These are phyloP conservation scores for Phaedon cochleariae DNA, from an alignment of 2,888 invertebrate genomes.

Conservation along the genomic window DNA sequence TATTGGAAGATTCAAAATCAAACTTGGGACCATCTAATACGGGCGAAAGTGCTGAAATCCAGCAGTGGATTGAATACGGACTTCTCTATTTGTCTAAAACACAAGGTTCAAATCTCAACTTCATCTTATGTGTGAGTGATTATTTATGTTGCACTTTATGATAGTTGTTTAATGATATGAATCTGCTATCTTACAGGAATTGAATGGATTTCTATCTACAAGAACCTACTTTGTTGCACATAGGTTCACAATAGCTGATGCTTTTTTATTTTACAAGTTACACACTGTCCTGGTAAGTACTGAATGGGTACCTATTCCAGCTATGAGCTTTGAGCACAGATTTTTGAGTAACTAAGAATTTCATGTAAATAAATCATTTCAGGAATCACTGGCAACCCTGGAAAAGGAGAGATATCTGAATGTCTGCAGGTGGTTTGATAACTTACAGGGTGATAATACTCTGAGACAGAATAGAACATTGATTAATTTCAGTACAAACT, in stretches of 20 bases:
- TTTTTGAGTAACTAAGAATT: not conserved
- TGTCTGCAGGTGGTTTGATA: constrained; percentile 80
- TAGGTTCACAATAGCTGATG: constrained; percentile 71
- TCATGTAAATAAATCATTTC: constrained; percentile 52
- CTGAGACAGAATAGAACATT: constrained; percentile 66
- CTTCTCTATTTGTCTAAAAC: constrained; percentile 50
- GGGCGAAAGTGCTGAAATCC: constrained; percentile 53
- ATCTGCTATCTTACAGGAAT: constrained; percentile 66
- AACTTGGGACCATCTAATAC: constrained; percentile 39
- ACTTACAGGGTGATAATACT: constrained; percentile 74
- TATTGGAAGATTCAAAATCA: constrained; percentile 50
- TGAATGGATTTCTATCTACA: constrained; percentile 65
- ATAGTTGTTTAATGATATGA: too few species aligned
- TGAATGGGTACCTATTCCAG: too few species aligned
- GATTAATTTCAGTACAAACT: constrained; percentile 62
- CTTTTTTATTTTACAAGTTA: constrained; percentile 74
- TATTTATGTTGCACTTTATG: too few species aligned
- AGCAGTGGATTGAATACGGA: constrained; percentile 59
- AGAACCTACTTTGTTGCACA: constrained; percentile 69
- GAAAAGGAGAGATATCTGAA: constrained; percentile 76
- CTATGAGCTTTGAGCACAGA: constrained; percentile 17
- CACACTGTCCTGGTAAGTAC: constrained; percentile 72
- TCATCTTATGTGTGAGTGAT: constrained; percentile 52
- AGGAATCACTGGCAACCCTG: constrained; percentile 70
- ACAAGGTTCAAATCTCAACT: constrained; percentile 36